Percentiles rank a stretch among this genome's conserved stretches.
phyloP scores from a whole-genome alignment of 2,888 invertebrate species.

The Hydropsyche betteni region DNA sequence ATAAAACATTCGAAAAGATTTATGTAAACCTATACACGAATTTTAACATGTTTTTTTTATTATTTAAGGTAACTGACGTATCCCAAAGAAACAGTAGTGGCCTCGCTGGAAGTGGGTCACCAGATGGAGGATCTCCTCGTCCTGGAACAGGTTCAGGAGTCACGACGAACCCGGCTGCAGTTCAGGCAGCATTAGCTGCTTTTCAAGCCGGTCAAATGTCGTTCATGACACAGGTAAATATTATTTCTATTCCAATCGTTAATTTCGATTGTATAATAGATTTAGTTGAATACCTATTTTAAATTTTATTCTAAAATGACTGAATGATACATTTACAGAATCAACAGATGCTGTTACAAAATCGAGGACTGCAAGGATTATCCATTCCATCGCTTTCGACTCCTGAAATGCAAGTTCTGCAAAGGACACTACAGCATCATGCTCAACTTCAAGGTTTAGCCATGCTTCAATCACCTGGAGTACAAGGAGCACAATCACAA shows the following conservation, averaged over 20 bases:
- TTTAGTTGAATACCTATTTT: neutral
- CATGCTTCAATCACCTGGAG: slow-evolving; percentile 67
- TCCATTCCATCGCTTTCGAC: slow-evolving; percentile 59
- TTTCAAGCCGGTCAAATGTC: slow-evolving; percentile 56
- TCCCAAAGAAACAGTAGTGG: slow-evolving; percentile 62
- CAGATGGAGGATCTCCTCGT: slow-evolving; percentile 58
- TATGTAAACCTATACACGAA: slow-evolving; percentile 54
- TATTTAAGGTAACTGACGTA: slow-evolving; percentile 59
- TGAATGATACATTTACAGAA: slow-evolving; percentile 45
- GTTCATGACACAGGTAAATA: slow-evolving; percentile 47
- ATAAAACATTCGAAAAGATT: slow-evolving; percentile 55
- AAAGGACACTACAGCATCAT: slow-evolving; percentile 59
- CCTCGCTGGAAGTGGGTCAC: slow-evolving; percentile 44
- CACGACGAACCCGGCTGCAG: slow-evolving; percentile 53
- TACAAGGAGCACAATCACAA: slow-evolving; percentile 70
- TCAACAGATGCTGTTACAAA: slow-evolving; percentile 59
- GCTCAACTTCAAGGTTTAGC: slow-evolving; percentile 72
- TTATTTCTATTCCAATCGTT: neutral
- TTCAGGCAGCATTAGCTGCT: slow-evolving; percentile 57
- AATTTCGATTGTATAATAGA: neutral
- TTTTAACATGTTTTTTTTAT: slow-evolving; percentile 1
- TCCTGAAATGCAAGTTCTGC: slow-evolving; percentile 57
- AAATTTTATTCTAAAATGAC: neutral
- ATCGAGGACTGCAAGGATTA: slow-evolving; percentile 56
- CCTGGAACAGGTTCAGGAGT: slow-evolving; percentile 59